Evolutionary conservation across 2,888 invertebrate genomes (phyloP).

Genomic region (Graphium colonna): DNA sequence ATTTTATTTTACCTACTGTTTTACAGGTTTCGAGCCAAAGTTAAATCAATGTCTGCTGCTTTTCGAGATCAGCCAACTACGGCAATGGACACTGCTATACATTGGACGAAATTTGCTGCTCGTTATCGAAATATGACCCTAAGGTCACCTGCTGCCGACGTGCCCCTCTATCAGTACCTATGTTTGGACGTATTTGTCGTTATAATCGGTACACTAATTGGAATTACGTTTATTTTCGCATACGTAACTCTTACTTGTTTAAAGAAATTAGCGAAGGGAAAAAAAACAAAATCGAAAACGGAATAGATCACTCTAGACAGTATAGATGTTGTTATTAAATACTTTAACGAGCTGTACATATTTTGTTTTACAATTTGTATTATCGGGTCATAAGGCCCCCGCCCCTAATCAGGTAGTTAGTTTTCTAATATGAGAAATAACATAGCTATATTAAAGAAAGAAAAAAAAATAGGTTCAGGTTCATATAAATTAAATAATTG

Average conservation of each 20-base stretch:
- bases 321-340: no score
- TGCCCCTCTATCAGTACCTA: constrained; percentile 59
- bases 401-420: no score
- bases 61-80: constrained; percentile 74
- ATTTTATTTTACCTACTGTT: no score
- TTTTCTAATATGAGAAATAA: no score
- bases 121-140: constrained; percentile 61
- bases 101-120: constrained; percentile 80
- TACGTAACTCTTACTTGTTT: constrained; percentile 1
- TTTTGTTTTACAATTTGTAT: no score
- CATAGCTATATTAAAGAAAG: no score
- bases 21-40: no score
- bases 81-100: constrained; percentile 74
- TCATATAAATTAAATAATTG: no score
- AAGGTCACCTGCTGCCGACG: constrained; percentile 47
- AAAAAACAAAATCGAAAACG: constrained; percentile 8
- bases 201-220: not conserved
- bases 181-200: constrained; percentile 50
- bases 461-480: no score
- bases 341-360: no score
- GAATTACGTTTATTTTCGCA: not conserved
- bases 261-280: constrained; percentile 1
- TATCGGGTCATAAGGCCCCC: no score
- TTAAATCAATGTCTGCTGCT: no score
- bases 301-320: constrained; percentile 11